Evolutionary conservation across 2,888 invertebrate genomes (phyloP), one percentile per base, ranked within the genome.

Genomic region (Watsonalla binaria): DNA sequence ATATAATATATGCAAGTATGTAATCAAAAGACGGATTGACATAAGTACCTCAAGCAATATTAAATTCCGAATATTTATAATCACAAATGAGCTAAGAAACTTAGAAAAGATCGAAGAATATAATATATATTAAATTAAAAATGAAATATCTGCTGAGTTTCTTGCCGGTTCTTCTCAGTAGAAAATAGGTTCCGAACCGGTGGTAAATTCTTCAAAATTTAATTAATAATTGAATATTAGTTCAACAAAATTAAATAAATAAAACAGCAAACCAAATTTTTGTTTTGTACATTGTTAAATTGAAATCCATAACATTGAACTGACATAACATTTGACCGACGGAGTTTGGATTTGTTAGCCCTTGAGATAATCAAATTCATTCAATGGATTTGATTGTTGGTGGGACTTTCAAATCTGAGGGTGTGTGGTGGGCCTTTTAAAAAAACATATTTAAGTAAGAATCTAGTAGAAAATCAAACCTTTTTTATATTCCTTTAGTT

Each of bases 151-250:
- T 72, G 61, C 78, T 85, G 88, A 87, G 88, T 88, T 88, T 88
- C 86, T 87, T 87, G 75, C 84, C 85, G 85, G 75, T 85, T 88
- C 86, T 88, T 88, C 87, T 88, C 87, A 80, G 84, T 74, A 66
- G 83, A 66, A 71, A 70, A 78, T 77, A 79, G 70, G 73, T 84
- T 84, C 59, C 74, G 87, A 87, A 87, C 77, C 85, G 86, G 85
- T 74, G 61, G 74, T 80, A 70, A 54, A 52, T 55, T 65, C 61
- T 54, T 9, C 53, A 57, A 56, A 57, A 51, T 42, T 46, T 42
- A 13, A 39, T 51, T 56, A 51, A 47, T 47, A 61, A 62, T 55
- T n/a, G 53, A 53, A 54, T 42, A 42, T 14, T 46, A 46, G 8
- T 46, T 15, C 15, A 46, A 24, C 24, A 24, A 14, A 37, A 9